Percentiles rank a stretch among this genome's conserved stretches.
These are phyloP conservation scores for Chanos chanos DNA, from an alignment of 2,797 vertebrate genomes.

Conservation along the genomic window DNA sequence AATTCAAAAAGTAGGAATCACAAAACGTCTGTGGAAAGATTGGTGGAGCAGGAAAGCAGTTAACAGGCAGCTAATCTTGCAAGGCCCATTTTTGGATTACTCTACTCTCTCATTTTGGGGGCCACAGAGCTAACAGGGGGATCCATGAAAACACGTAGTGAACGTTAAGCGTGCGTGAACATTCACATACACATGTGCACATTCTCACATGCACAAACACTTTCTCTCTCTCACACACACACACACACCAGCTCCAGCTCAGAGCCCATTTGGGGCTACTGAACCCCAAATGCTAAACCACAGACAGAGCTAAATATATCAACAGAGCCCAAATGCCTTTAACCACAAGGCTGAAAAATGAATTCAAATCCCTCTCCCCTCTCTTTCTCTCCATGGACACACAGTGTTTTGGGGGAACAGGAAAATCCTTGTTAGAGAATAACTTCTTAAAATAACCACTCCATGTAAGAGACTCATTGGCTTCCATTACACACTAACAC, in stretches of 20 bases:
- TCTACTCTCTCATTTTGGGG: conserved; percentile 22
- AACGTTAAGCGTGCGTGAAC: background rate
- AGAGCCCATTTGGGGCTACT: background rate
- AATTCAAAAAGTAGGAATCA: background rate
- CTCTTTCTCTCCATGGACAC: background rate
- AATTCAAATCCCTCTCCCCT: background rate
- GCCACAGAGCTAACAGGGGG: conserved; percentile 3
- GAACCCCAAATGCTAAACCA: conserved; percentile 24
- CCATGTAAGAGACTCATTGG: background rate
- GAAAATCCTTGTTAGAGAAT: conserved; percentile 5
- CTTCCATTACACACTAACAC: background rate
- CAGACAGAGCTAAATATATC: conserved; percentile 39
- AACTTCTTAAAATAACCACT: conserved; percentile 10
- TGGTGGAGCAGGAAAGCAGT: background rate
- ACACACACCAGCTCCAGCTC: background rate
- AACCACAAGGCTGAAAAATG: conserved; percentile 27
- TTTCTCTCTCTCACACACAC: conserved; percentile 11
- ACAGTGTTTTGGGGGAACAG: background rate
- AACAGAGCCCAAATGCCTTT: conserved; percentile 2
- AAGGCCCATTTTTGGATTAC: conserved; percentile 1
- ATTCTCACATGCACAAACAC: background rate
- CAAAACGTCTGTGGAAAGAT: background rate
- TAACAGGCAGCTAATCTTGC: background rate
- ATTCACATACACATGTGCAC: conserved; percentile 6
- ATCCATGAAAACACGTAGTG: background rate